Percentiles rank a stretch among this genome's conserved stretches.
phyloP scores from a whole-genome alignment of 35 echinoderm and acorn worm genomes.

The Anneissia japonica region DNA sequence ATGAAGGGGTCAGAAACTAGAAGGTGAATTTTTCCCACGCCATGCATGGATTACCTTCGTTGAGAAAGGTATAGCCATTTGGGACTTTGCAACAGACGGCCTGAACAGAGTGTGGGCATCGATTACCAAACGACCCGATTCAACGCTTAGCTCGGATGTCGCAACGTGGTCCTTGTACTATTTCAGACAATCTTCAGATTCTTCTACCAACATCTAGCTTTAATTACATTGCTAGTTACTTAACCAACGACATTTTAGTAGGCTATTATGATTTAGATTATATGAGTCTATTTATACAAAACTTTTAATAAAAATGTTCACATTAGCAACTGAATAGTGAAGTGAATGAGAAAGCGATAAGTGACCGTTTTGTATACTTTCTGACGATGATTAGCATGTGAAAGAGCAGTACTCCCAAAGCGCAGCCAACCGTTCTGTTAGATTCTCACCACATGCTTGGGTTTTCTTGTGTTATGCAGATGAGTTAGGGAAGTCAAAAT shows the following conservation, averaged over 20 bases:
- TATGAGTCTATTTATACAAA: too few species aligned
- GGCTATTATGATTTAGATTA: too few species aligned
- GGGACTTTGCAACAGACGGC: neutral
- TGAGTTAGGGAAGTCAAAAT: neutral
- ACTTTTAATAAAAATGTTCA: too few species aligned
- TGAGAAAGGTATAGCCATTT: neutral
- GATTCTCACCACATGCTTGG: neutral
- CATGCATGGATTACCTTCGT: neutral
- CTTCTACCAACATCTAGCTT: too few species aligned
- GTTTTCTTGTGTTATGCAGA: neutral
- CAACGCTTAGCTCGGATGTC: neutral
- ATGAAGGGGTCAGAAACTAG: neutral
- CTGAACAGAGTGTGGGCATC: neutral
- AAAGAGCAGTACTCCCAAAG: neutral
- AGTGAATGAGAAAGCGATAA: neutral
- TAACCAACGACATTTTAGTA: too few species aligned
- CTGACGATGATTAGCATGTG: neutral
- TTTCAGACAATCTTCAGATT: too few species aligned
- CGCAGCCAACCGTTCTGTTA: neutral
- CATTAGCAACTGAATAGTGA: neutral
- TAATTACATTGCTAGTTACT: too few species aligned
- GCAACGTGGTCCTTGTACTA: neutral
- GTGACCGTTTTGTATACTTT: neutral
- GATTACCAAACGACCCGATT: neutral
- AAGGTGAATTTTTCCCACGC: neutral